Conservation (phyloP, 2,113 vertebrate species). For the Cyanocitta stelleri region DNA sequence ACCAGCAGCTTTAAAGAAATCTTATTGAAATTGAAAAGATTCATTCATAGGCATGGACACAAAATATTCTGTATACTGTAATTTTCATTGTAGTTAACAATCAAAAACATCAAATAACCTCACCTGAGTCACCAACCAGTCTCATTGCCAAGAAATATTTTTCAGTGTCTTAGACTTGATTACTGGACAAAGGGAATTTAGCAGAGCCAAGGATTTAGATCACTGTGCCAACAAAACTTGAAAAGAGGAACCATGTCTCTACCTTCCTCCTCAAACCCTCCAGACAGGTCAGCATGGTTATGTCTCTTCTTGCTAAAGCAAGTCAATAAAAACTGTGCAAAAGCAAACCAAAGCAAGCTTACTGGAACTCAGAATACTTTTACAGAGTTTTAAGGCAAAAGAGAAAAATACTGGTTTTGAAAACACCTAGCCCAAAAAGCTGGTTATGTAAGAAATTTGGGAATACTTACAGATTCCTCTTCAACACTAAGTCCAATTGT, state of each 20-base stretch:
- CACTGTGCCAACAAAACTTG: neutral
- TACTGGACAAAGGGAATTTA: neutral
- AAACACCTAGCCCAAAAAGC: neutral
- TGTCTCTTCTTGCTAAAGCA: neutral
- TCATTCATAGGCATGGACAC: neutral
- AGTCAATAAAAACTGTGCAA: neutral
- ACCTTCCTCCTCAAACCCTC: neutral
- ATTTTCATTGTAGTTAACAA: neutral
- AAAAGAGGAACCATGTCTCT: neutral
- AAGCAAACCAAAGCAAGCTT: neutral
- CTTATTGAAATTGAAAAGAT: neutral
- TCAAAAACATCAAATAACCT: neutral
- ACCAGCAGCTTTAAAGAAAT: neutral
- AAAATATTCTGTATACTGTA: neutral
- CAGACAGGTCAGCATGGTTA: neutral
- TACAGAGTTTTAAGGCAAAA: neutral
- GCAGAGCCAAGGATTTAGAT: neutral
- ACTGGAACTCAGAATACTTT: neutral
- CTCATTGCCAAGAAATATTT: neutral
- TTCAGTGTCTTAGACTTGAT: neutral
- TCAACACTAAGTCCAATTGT: conserved; percentile 77
- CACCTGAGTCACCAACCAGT: neutral
- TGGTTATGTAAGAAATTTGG: neutral
- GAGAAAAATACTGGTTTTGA: neutral
- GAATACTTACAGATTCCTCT: conserved; percentile 75